Conservation (phyloP, 2,797 vertebrate genomes). For the Semotilus atromaculatus region DNA sequence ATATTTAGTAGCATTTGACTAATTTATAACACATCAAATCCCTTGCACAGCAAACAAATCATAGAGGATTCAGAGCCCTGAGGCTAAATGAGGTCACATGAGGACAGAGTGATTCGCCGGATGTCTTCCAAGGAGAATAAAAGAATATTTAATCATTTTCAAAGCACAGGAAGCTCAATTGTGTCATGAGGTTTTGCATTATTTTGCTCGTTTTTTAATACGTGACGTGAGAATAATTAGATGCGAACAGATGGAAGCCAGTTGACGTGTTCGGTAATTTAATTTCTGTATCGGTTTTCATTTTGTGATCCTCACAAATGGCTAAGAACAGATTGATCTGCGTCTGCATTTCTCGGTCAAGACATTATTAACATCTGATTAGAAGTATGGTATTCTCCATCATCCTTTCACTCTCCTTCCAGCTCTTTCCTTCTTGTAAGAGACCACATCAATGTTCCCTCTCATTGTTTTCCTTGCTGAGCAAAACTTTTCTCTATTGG, state of each 20-base stretch:
- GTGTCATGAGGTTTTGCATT: background rate
- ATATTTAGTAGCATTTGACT: background rate
- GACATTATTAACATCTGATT: conserved; percentile 32
- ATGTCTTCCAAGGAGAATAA: conserved; percentile 7
- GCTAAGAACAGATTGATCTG: conserved; percentile 1
- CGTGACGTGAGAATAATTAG: background rate
- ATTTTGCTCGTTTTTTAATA: background rate
- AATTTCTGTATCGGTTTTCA: background rate
- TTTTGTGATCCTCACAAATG: conserved; percentile 8
- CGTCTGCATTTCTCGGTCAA: background rate
- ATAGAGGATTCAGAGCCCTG: background rate
- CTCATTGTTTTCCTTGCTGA: no score
- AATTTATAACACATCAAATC: background rate
- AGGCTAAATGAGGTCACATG: conserved; percentile 9
- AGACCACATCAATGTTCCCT: conserved; percentile 4
- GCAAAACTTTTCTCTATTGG: no score
- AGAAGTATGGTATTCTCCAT: background rate
- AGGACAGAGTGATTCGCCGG: background rate
- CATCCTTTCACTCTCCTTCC: background rate
- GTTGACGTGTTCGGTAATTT: background rate
- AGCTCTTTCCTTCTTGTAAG: conserved; percentile 9
- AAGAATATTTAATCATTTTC: conserved; percentile 13
- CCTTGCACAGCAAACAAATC: background rate
- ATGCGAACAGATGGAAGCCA: conserved; percentile 7
- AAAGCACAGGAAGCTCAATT: conserved; percentile 6